phyloP scores from a whole-genome alignment of 1,140 invertebrate species.

The Piezodorus guildinii region DNA sequence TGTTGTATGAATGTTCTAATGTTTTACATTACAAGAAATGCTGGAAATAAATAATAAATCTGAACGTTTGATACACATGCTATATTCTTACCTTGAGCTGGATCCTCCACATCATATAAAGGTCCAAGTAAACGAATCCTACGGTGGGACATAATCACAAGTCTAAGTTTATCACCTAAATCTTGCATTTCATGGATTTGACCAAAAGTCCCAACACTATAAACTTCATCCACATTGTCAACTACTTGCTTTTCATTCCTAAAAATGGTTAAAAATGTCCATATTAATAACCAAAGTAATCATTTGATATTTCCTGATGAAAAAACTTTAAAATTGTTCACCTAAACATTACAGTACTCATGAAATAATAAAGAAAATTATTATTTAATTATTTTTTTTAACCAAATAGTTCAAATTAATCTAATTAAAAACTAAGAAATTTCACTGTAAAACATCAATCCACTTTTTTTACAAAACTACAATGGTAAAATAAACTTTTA shows the following conservation, averaged over 20 bases:
- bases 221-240: conserved; percentile 72
- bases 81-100: conserved; percentile 23
- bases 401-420: too few species aligned
- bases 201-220: conserved; percentile 89
- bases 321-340: too few species aligned
- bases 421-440: too few species aligned
- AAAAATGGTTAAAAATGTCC: conserved; percentile 15
- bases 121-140: conserved; percentile 70
- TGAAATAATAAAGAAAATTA: too few species aligned
- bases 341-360: too few species aligned
- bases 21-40: too few species aligned
- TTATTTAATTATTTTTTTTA: too few species aligned
- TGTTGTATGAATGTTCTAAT: too few species aligned
- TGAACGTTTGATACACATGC: background rate
- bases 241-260: conserved; percentile 82
- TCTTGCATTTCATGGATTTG: conserved; percentile 97
- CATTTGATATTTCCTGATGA: background rate
- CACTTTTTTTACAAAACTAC: too few species aligned
- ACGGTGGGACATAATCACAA: conserved; percentile 90
- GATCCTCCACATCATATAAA: conserved; percentile 48
- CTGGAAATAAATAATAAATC: background rate
- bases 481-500: too few species aligned
- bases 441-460: too few species aligned
- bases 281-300: background rate
- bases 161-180: conserved; percentile 75